Conservation (phyloP, 2,113 vertebrate genomes). For the Platanista minor region DNA sequence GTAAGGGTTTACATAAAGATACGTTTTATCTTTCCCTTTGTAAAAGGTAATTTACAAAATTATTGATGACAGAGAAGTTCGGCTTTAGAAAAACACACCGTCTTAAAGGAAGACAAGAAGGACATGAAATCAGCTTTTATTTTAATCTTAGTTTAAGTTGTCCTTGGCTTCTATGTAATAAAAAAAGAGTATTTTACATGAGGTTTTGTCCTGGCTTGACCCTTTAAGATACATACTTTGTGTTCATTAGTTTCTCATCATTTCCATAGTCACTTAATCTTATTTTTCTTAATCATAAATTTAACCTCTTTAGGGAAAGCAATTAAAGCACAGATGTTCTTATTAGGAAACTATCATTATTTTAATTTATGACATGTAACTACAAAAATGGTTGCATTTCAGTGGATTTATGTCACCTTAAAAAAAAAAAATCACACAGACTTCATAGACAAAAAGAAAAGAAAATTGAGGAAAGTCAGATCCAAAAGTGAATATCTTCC, state of each 20-base stretch:
- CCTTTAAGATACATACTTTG: not conserved
- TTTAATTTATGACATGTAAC: not conserved
- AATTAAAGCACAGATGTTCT: not conserved
- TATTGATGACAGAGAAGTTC: slow-evolving; percentile 12
- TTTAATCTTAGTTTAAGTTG: slow-evolving; percentile 24
- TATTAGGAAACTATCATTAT: not conserved
- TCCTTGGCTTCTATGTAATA: not conserved
- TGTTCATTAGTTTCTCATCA: not conserved
- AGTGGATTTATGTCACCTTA: not conserved
- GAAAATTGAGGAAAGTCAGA: not conserved
- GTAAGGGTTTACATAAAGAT: slow-evolving; percentile 62
- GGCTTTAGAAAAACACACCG: not conserved
- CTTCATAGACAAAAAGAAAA: not conserved
- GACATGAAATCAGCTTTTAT: not conserved
- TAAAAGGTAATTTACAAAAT: slow-evolving; percentile 30
- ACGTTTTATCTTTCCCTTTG: slow-evolving; percentile 52
- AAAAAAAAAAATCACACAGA: not conserved
- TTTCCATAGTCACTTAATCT: not conserved
- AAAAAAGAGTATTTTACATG: not conserved
- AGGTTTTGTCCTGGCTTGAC: slow-evolving; percentile 24
- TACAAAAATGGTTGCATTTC: not conserved
- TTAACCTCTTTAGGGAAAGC: not conserved
- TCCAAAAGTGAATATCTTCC: not conserved
- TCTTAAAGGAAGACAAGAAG: not conserved
- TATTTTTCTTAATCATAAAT: slow-evolving; percentile 26